Evolutionary conservation across 2,113 vertebrate genomes (phyloP).

Genomic region (Nothoprocta pentlandii): DNA sequence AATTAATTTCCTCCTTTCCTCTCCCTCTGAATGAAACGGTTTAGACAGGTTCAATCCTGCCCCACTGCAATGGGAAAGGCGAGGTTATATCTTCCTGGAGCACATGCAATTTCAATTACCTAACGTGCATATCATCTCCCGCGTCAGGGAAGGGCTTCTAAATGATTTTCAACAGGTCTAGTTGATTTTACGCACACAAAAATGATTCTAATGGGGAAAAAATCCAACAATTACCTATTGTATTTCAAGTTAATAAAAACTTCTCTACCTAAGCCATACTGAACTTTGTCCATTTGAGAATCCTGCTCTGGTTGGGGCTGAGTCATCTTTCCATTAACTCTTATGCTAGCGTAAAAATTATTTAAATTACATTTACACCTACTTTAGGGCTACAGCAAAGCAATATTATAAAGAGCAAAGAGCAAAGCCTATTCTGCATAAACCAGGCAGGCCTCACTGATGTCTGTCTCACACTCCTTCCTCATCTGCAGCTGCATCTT

Average conservation of each 20-base stretch:
- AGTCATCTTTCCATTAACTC: background rate
- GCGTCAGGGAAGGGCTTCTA: background rate
- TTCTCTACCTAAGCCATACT: background rate
- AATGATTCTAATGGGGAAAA: background rate
- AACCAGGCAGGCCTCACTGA: background rate
- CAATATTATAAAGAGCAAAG: background rate
- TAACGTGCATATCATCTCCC: background rate
- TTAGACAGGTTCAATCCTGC: slow-evolving; percentile 67
- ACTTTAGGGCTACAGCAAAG: background rate
- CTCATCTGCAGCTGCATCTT: background rate
- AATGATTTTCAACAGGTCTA: slow-evolving; percentile 28
- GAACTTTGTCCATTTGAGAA: background rate
- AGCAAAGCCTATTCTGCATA: background rate
- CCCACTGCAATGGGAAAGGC: background rate
- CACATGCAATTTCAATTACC: slow-evolving; percentile 8
- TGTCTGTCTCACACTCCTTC: background rate
- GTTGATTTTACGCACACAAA: background rate
- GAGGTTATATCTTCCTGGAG: slow-evolving; percentile 31
- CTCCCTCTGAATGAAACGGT: background rate
- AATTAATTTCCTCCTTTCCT: slow-evolving; percentile 59
- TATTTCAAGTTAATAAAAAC: background rate
- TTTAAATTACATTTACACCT: background rate
- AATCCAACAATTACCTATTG: background rate
- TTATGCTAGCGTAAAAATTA: background rate
- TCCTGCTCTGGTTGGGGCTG: background rate